Evolutionary conservation across 1,140 invertebrate genomes (phyloP), one percentile per base, ranked within the genome.

Genomic region (Camponotus vicinus): DNA sequence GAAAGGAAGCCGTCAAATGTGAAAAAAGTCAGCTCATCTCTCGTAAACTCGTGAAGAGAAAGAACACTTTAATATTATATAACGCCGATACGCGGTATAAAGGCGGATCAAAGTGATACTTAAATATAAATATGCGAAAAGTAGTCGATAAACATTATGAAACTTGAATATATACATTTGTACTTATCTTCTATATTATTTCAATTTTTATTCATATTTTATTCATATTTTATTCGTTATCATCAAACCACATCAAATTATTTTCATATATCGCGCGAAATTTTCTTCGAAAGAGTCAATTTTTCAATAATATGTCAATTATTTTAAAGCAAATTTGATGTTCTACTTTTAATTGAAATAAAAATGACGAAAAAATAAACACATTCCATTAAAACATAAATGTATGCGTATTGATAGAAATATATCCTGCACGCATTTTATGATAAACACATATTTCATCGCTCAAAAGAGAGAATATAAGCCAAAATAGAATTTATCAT

Each of bases 21-120:
- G 27, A 73, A 57, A 82, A 71, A 73, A 42, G 13, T 37, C 45
- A 75, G 71, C 52, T 73, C 67, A 82, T 82, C 18, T 82, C 27
- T 27, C 27, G 27, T 42, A 73, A 71, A 13, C 55, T 75, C 69
- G 40, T 75, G 27, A 61, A 49, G 40, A 61, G 69, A 83, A 59
- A 70, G 55, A 49, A 73, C 3, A 27, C 64, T 37, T n/a, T 70
- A 70, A 80, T 80, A 21, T 21, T 21, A 21, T 21, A 80, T 32
- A 52, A 52, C 77, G 37, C 21, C 0, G 27, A 11, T 59, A 61
- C 6, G 27, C 49, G 15, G 4, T 52, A 52, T 75, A 83, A 75
- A 83, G 40, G 37, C 32, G 21, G 9, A 70, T 37, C 70, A 57
- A 82, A 45, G n/a, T 11, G 79, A 63, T 27, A 73, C 45, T 82